phyloP scores from a whole-genome alignment of 2,113 vertebrate species.

The Chlorodrepanis virens region DNA sequence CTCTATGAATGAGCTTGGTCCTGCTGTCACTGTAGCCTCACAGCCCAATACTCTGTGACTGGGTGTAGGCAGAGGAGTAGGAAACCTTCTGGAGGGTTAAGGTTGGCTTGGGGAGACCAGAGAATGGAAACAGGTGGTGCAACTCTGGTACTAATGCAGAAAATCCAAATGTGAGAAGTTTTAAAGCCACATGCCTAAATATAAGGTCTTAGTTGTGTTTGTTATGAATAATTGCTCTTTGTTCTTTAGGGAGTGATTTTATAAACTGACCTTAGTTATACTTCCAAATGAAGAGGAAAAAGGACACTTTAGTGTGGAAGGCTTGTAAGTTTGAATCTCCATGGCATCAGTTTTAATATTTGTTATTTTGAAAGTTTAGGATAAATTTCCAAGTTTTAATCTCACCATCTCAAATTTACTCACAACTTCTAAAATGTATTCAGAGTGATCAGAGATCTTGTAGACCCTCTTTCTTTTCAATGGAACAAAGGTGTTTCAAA shows the following conservation, averaged over 20 bases:
- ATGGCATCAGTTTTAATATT: neutral
- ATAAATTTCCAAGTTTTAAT: neutral
- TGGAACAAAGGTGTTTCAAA: neutral
- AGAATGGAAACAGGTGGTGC: neutral
- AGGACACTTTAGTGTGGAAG: neutral
- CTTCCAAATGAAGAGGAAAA: neutral
- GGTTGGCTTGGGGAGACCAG: neutral
- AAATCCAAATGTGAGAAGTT: neutral
- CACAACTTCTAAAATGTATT: neutral
- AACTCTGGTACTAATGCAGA: rapidly evolving
- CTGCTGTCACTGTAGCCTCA: neutral
- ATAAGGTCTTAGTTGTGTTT: neutral
- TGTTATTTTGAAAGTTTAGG: neutral
- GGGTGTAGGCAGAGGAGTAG: neutral
- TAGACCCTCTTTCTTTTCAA: neutral
- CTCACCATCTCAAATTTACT: neutral
- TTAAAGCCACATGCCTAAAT: neutral
- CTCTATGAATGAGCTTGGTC: rapidly evolving
- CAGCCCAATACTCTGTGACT: neutral
- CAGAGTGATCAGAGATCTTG: neutral
- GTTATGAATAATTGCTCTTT: neutral
- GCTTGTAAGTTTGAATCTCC: neutral
- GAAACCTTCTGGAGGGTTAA: neutral
- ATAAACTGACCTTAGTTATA: neutral
- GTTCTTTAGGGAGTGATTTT: neutral